Evolutionary conservation across 2,113 vertebrate genomes (phyloP), one percentile per base, ranked within the genome.

Genomic region (Entelurus aequoreus): DNA sequence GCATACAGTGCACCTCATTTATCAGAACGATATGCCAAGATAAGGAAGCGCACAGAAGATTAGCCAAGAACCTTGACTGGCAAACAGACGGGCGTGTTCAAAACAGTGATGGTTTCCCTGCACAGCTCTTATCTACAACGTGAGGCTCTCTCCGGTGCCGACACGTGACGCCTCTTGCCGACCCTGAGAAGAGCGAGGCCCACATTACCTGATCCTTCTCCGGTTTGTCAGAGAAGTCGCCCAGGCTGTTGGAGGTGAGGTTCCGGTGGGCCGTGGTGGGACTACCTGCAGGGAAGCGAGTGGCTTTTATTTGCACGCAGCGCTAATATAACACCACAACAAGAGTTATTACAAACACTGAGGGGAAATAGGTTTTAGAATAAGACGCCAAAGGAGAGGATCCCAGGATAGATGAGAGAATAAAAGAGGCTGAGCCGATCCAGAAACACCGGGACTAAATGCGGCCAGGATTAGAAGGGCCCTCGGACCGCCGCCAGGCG

Each of bases 161-260:
- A 46, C 42, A 46, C 42, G 42, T 12, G 10, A 46, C 11, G 42
- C 42, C 4, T 11, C 3, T 46, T 3, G 42, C 3, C 12, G 42
- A 12, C 42, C 42, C 12, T 5, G 42, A 46, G 42, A 46, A 11
- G 42, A 46, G 5, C 10, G 42, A 46, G 11, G 10, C 42, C 53
- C 13, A 2, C 15, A 53, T 89, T 89, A 99, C 97, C 93, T 98
- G 97, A 44, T 99, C 96, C 69, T 95, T 97, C 83, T 99, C 97
- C 3, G 97, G 94, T 72, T 99, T 97, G 88, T 98, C 97, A 0
- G 95, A 97, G 87, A 99, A 95, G 86, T 99, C 97, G 0, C 92
- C 94, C 78, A 98, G 88, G 76, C 97, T 99, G 86, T 91, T 94
- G 65, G 97, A 96, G 63, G 95, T 97, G 90, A 98, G 86, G 82